A percentile compares a stretch with the other conserved stretches of the same genome.
Conservation (phyloP, 2,888 invertebrate species). For the Aleiodes testaceus region DNA sequence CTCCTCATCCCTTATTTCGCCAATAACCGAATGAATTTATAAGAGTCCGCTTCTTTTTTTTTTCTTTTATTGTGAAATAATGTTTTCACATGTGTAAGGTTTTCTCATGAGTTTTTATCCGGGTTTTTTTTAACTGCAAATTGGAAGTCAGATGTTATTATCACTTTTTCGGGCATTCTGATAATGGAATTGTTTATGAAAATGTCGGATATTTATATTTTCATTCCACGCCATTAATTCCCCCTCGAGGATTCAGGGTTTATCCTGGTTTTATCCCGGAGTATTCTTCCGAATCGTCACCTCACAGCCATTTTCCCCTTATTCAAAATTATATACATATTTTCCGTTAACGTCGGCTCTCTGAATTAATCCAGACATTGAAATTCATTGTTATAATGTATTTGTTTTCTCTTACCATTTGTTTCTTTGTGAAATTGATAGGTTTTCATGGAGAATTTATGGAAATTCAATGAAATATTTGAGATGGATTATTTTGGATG, state of each 20-base stretch:
- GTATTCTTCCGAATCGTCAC: slow-evolving; percentile 46
- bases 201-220: slow-evolving; percentile 18
- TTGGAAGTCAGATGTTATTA: no score
- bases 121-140: background rate
- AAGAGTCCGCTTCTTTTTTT: background rate
- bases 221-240: slow-evolving; percentile 40
- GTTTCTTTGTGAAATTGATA: no score
- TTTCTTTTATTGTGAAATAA: no score
- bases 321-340: slow-evolving; percentile 23
- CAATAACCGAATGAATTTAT: no score
- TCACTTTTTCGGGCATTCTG: background rate
- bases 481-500: no score
- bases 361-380: slow-evolving; percentile 13
- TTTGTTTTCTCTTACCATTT: no score
- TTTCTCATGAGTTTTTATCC: background rate
- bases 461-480: no score
- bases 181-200: background rate
- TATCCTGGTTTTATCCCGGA: slow-evolving; percentile 34
- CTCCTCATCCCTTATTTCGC: slow-evolving; percentile 27
- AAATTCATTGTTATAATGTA: slow-evolving; percentile 6
- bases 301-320: slow-evolving; percentile 33
- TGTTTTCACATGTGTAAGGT: no score
- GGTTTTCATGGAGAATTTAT: no score
- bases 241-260: slow-evolving; percentile 34
- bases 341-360: background rate